Conservation (phyloP, 1,140 invertebrate species). For the Catajapyx aquilonaris region DNA sequence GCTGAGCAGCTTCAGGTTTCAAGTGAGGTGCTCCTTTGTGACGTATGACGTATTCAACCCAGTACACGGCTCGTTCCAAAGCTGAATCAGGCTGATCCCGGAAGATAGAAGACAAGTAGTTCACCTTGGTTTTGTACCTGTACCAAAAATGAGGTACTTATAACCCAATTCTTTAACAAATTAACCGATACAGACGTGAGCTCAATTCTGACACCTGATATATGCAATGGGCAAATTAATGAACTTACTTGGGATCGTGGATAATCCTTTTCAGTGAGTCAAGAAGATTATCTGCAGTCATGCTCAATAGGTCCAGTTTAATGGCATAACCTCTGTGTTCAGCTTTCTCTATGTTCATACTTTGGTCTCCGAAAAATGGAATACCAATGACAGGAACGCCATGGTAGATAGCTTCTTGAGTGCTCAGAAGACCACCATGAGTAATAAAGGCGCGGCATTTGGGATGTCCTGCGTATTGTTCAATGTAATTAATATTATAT, state of each 20-base stretch:
- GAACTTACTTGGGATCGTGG: neutral
- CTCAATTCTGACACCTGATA: neutral
- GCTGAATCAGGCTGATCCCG: conserved; percentile 14
- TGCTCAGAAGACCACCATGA: no score
- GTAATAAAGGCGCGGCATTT: no score
- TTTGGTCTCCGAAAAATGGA: neutral
- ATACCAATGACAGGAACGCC: conserved; percentile 5
- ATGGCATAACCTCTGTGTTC: neutral
- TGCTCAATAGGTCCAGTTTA: neutral
- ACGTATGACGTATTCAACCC: conserved; percentile 18
- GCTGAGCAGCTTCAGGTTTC: conserved; percentile 9
- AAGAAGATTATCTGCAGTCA: neutral
- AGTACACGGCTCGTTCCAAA: conserved; percentile 16
- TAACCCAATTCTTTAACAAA: neutral
- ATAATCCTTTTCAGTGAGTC: neutral
- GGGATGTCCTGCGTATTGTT: neutral
- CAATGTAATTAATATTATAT: neutral
- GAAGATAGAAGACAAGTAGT: conserved; percentile 11
- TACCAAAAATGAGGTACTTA: neutral
- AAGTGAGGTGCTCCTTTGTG: conserved; percentile 16
- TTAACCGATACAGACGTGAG: neutral
- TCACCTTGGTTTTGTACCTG: conserved; percentile 10
- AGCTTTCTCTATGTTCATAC: no score
- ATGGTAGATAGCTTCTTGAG: no score
- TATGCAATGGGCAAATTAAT: neutral